Conservation (phyloP, 2,888 invertebrate genomes). For the Amphipoea oculea region DNA sequence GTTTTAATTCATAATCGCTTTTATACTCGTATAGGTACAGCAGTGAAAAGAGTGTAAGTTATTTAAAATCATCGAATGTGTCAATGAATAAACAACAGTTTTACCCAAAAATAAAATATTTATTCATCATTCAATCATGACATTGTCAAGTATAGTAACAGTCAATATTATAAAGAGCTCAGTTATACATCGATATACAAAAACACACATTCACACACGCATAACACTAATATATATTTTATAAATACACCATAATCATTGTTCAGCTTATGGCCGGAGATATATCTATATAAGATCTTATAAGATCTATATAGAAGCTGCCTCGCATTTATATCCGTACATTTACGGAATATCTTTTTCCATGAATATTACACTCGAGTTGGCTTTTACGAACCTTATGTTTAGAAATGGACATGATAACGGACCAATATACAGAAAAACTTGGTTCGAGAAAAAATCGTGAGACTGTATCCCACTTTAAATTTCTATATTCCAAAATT, state of each 20-base stretch:
- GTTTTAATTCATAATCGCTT: too few relatives aligned
- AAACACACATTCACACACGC: slow-evolving; percentile 64
- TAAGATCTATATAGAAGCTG: background rate
- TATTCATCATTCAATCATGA: slow-evolving; percentile 72
- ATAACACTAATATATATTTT: slow-evolving; percentile 48
- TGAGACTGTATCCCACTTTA: background rate
- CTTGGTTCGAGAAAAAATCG: background rate
- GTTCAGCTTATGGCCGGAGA: slow-evolving; percentile 1
- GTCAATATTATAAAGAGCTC: slow-evolving; percentile 72
- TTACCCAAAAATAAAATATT: slow-evolving; percentile 75
- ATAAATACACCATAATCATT: slow-evolving; percentile 29
- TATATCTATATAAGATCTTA: background rate
- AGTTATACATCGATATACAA: slow-evolving; percentile 67
- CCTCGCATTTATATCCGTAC: background rate
- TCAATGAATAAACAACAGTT: slow-evolving; percentile 24
- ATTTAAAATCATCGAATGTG: background rate
- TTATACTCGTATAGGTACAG: background rate
- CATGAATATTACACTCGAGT: background rate
- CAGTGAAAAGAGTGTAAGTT: background rate
- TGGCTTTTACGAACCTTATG: background rate
- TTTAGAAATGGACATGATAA: slow-evolving; percentile 3
- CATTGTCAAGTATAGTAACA: slow-evolving; percentile 75
- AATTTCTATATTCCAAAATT: background rate
- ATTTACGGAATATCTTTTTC: background rate
- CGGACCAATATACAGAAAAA: background rate